Percentiles rank a stretch among this genome's conserved stretches.
These are phyloP conservation scores for Thripadectes ignobilis DNA, from an alignment of 2,797 vertebrate species.

Conservation along the genomic window DNA sequence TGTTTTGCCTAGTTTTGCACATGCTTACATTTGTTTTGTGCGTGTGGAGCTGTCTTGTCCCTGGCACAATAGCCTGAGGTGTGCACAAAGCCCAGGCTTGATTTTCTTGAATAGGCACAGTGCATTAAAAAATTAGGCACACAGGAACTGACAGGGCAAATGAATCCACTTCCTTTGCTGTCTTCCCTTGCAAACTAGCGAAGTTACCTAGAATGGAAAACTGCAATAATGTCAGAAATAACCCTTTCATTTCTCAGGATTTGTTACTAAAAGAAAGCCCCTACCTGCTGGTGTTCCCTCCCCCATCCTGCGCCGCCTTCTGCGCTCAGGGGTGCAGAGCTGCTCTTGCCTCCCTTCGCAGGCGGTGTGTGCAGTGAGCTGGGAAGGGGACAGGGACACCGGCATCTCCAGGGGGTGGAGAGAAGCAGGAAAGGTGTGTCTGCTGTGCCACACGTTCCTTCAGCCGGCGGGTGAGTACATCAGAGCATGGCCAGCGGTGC, in stretches of 20 bases:
- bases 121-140: background rate
- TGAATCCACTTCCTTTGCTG: background rate
- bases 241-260: background rate
- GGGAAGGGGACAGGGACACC: background rate
- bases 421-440: slow-evolving; percentile 45
- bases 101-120: background rate
- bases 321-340: background rate
- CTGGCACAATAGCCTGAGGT: background rate
- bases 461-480: background rate
- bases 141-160: background rate
- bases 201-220: background rate
- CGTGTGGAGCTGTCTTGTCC: background rate
- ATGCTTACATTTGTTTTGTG: background rate
- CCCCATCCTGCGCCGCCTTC: background rate
- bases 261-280: background rate
- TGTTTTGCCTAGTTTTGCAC: background rate
- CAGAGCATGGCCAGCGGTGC: background rate
- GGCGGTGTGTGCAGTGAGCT: background rate
- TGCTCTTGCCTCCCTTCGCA: background rate
- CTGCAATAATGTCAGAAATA: background rate
- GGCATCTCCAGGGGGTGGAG: slow-evolving; percentile 28
- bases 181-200: background rate
- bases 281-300: background rate
- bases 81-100: background rate
- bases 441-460: background rate